A percentile compares a stretch with the other conserved stretches of the same genome.
Conservation (phyloP, 2,797 vertebrate species). For the Spea hammondii region DNA sequence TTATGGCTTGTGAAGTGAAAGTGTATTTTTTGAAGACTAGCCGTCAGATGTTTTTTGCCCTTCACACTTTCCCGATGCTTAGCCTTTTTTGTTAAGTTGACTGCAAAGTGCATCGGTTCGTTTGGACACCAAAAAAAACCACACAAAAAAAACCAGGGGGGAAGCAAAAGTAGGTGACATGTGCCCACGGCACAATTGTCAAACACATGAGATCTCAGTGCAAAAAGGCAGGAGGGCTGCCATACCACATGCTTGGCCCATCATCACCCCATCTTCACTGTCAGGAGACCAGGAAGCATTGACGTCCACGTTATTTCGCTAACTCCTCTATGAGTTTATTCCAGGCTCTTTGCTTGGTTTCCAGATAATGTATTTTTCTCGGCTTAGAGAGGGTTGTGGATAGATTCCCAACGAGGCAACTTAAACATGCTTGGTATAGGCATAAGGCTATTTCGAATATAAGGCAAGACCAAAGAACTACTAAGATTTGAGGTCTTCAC, state of each 20-base stretch:
- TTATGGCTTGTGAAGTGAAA: constrained; percentile 79
- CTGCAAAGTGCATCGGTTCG: constrained; percentile 75
- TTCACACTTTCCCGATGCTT: constrained; percentile 78
- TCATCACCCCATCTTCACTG: not conserved
- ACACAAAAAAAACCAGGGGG: constrained; percentile 22
- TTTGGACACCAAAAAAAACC: constrained; percentile 53
- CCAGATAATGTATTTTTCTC: constrained; percentile 55
- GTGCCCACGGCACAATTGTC: constrained; percentile 67
- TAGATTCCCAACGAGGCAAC: too few species aligned
- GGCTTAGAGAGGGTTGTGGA: too few species aligned
- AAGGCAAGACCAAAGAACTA: too few species aligned
- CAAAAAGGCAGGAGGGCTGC: constrained; percentile 65
- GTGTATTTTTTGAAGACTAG: constrained; percentile 77
- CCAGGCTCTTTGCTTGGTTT: constrained; percentile 51
- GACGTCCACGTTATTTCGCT: not conserved
- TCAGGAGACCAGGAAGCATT: not conserved
- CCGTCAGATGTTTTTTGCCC: constrained; percentile 81
- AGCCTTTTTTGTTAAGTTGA: constrained; percentile 77
- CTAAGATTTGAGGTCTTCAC: too few species aligned
- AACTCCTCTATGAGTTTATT: not conserved
- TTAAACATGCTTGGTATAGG: too few species aligned
- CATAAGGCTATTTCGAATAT: too few species aligned
- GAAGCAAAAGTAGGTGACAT: constrained; percentile 58
- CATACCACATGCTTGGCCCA: constrained; percentile 65
- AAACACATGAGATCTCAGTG: constrained; percentile 58